These are phyloP conservation scores for Dipus sagitta DNA, from an alignment of 2,797 vertebrate genomes.

Conservation along the genomic window DNA sequence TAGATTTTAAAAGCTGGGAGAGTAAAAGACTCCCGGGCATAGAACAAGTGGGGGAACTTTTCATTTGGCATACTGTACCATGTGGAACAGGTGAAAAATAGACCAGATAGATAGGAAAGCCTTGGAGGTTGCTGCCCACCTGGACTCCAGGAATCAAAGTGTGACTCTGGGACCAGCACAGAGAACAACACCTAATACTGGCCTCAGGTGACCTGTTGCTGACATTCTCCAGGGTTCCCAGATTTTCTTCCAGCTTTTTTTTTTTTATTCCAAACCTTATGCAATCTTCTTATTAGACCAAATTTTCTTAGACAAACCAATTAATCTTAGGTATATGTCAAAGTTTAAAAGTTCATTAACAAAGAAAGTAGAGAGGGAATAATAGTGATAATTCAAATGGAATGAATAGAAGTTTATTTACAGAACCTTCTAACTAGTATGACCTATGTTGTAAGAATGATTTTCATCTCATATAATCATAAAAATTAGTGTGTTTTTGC, in stretches of 20 bases:
- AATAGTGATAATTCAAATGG: not conserved
- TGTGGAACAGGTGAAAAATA: not conserved
- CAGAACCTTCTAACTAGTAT: not conserved
- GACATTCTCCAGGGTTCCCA: not conserved
- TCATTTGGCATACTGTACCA: not conserved
- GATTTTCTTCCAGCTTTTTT: slow-evolving; percentile 8
- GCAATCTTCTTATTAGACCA: not conserved
- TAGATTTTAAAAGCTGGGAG: not conserved
- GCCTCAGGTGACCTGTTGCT: not conserved
- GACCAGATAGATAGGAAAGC: not conserved
- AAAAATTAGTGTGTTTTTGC: not conserved
- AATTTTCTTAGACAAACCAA: slow-evolving; percentile 3
- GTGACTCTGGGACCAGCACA: not conserved
- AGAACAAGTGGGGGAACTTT: not conserved
- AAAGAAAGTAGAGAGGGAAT: not conserved
- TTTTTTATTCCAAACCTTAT: not conserved
- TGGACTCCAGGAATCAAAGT: slow-evolving; percentile 6
- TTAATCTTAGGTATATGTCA: not conserved
- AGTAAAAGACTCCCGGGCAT: not conserved
- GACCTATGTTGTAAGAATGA: not conserved
- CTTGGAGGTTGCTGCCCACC: not conserved
- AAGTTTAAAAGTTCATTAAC: slow-evolving; percentile 1
- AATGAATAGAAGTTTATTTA: not conserved
- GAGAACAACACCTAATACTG: not conserved
- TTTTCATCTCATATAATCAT: slow-evolving; percentile 17